phyloP scores from a whole-genome alignment of 1,140 invertebrate genomes.

The Ceratoteleas bidentatus region DNA sequence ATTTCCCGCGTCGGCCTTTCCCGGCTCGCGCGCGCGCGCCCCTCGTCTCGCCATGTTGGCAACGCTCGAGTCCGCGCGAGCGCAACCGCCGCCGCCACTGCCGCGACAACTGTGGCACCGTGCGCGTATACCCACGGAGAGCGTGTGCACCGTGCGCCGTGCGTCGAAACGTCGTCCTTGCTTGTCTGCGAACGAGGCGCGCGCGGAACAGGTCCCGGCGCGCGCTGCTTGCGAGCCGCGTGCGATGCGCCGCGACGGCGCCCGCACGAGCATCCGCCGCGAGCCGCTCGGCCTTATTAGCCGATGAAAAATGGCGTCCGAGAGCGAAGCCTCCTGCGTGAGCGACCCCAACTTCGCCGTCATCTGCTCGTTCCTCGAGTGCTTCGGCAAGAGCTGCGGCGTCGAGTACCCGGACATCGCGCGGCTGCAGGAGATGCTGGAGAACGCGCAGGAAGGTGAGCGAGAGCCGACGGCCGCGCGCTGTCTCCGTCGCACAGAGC shows the following conservation, averaged over 20 bases:
- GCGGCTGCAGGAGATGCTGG: slow-evolving; percentile 92
- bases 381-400: slow-evolving; percentile 91
- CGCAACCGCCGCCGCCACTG: slow-evolving; percentile 31
- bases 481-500: slow-evolving; percentile 1
- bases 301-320: slow-evolving; percentile 88
- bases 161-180: slow-evolving; percentile 10
- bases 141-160: slow-evolving; percentile 7
- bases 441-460: slow-evolving; percentile 94
- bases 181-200: neutral
- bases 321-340: slow-evolving; percentile 91
- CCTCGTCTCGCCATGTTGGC: slow-evolving; percentile 1
- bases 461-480: slow-evolving; percentile 68
- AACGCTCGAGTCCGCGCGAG: slow-evolving; percentile 6
- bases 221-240: slow-evolving; percentile 2
- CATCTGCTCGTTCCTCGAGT: slow-evolving; percentile 95
- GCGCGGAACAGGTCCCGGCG: neutral
- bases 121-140: slow-evolving; percentile 17
- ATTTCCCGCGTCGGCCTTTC: no score
- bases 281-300: slow-evolving; percentile 48
- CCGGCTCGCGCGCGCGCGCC: neutral
- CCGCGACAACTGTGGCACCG: slow-evolving; percentile 21
- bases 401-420: slow-evolving; percentile 88
- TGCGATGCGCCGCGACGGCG: slow-evolving; percentile 42
- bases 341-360: slow-evolving; percentile 97
- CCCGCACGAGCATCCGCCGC: slow-evolving; percentile 10